Evolutionary conservation across 2,797 vertebrate species (phyloP).

Genomic region (Melanotaenia nigrans): DNA sequence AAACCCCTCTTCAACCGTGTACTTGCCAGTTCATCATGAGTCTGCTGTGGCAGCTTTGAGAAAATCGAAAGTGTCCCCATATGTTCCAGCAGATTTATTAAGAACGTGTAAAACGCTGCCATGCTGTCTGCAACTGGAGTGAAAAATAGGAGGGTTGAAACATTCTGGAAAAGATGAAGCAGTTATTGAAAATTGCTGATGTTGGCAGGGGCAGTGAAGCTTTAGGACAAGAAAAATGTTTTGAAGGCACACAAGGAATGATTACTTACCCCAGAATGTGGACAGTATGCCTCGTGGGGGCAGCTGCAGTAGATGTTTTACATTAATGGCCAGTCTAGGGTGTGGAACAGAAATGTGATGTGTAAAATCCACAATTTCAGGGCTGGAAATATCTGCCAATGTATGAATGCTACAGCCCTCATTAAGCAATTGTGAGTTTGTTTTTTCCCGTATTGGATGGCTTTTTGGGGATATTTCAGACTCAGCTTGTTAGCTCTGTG

Average conservation of each 20-base stretch:
- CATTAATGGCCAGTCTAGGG: conserved; percentile 49
- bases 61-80: conserved; percentile 46
- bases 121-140: conserved; percentile 52
- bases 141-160: conserved; percentile 56
- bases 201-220: conserved; percentile 40
- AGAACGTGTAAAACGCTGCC: conserved; percentile 55
- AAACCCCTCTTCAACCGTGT: conserved; percentile 19
- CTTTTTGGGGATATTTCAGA: neutral
- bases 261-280: conserved; percentile 59
- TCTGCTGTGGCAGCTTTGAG: conserved; percentile 29
- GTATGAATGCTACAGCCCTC: neutral
- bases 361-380: conserved; percentile 21
- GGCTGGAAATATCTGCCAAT: conserved; percentile 3
- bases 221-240: conserved; percentile 50
- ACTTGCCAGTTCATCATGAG: conserved; percentile 30
- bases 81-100: conserved; percentile 63
- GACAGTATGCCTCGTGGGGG: conserved; percentile 49
- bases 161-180: conserved; percentile 59
- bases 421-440: neutral
- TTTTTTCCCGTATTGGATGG: neutral
- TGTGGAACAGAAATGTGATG: conserved; percentile 44
- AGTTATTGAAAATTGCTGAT: conserved; percentile 70
- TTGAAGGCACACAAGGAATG: conserved; percentile 37
- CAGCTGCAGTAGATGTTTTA: conserved; percentile 39
- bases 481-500: neutral